Conservation (phyloP, 2,888 invertebrate species). For the Caenorhabditis doughertyi region DNA sequence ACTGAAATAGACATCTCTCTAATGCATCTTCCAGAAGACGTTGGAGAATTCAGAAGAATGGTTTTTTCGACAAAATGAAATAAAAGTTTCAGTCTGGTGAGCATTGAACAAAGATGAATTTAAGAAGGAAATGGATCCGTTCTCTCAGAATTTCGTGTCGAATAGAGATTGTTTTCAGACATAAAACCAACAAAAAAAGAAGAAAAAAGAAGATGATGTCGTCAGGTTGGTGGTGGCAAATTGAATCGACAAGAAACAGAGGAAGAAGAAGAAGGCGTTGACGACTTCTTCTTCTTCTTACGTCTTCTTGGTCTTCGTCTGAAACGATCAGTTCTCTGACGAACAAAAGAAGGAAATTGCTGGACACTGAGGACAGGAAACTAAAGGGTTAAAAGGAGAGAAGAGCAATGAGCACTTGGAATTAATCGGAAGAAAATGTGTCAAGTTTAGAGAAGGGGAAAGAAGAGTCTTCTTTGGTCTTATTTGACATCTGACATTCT, state of each 20-base stretch:
- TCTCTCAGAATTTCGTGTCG: slow-evolving; percentile 30
- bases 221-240: slow-evolving; percentile 58
- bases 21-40: slow-evolving; percentile 6
- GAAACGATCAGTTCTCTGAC: slow-evolving; percentile 33
- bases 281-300: neutral
- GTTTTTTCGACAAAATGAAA: slow-evolving; percentile 4
- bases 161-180: slow-evolving; percentile 32
- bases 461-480: slow-evolving; percentile 34
- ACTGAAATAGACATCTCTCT: neutral
- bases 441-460: slow-evolving; percentile 17
- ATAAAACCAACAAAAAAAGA: slow-evolving; percentile 31
- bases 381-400: neutral
- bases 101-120: slow-evolving; percentile 35
- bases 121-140: neutral
- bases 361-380: slow-evolving; percentile 43
- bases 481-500: slow-evolving; percentile 58
- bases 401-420: slow-evolving; percentile 54
- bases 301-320: neutral
- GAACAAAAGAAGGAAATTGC: slow-evolving; percentile 61
- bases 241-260: slow-evolving; percentile 58
- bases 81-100: slow-evolving; percentile 48
- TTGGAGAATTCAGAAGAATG: neutral
- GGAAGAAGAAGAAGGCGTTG: slow-evolving; percentile 17
- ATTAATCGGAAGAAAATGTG: slow-evolving; percentile 59
- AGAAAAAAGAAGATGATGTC: neutral